Evolutionary conservation across 2,113 vertebrate genomes (phyloP).

Genomic region (Amblyornis subalaris): DNA sequence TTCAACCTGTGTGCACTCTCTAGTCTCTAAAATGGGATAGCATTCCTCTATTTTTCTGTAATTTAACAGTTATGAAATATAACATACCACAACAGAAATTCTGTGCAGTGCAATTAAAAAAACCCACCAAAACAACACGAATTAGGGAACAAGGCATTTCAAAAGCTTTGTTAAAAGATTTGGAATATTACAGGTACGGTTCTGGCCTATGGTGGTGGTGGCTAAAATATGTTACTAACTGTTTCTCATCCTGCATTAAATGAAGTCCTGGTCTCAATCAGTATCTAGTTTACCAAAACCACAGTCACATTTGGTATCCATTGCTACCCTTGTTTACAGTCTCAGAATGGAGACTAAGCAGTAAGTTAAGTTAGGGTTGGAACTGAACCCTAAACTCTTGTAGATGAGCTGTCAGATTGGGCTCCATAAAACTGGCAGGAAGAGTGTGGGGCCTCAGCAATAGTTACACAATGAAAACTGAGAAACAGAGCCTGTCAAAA

Average conservation of each 20-base stretch:
- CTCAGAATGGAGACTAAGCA: neutral
- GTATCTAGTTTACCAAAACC: constrained; percentile 16
- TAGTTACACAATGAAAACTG: neutral
- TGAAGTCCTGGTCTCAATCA: neutral
- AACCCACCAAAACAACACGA: neutral
- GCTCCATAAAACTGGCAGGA: neutral
- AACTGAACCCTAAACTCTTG: neutral
- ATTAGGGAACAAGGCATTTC: neutral
- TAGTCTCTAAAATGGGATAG: neutral
- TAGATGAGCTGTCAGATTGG: neutral
- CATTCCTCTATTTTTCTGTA: neutral
- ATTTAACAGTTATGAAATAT: neutral
- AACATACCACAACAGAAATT: neutral
- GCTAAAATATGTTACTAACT: neutral
- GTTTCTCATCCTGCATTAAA: neutral
- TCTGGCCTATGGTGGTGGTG: neutral
- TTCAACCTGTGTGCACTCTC: neutral
- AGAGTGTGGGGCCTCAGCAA: neutral
- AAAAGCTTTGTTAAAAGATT: neutral
- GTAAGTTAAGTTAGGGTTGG: neutral
- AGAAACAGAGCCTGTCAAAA: neutral
- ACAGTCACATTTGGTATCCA: constrained; percentile 42
- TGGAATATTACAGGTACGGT: neutral
- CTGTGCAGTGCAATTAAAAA: neutral
- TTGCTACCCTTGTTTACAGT: constrained; percentile 23